Evolutionary conservation across 2,888 invertebrate genomes (phyloP).

Genomic region (Phaonia tiefii): DNA sequence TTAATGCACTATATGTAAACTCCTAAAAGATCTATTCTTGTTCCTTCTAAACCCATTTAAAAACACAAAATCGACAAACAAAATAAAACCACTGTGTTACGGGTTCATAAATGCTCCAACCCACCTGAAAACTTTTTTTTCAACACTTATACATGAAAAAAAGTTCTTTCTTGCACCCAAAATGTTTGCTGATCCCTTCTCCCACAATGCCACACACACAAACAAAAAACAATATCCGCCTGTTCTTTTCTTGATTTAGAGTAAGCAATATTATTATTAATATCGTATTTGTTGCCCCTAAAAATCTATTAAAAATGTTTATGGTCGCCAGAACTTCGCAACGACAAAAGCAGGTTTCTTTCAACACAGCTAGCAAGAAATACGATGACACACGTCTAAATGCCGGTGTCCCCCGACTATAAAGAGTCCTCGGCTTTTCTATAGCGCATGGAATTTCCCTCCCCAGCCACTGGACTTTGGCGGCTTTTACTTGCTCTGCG

Average conservation of each 20-base stretch:
- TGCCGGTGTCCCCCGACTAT: neutral
- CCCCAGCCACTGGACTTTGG: no score
- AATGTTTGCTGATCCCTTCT: neutral
- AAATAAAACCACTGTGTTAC: no score
- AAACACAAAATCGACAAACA: no score
- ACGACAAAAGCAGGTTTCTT: conserved; percentile 39
- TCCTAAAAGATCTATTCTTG: no score
- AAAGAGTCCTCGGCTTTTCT: no score
- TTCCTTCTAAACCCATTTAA: no score
- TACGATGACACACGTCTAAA: conserved; percentile 51
- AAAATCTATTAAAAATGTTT: conserved; percentile 46
- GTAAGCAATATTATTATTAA: conserved; percentile 52
- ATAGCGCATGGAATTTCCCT: no score
- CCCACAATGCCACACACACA: neutral
- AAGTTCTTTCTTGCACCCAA: neutral
- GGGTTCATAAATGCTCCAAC: no score
- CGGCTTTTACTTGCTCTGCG: neutral
- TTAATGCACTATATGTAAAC: no score
- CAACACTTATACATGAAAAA: no score
- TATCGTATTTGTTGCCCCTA: conserved; percentile 22
- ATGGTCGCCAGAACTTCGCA: neutral
- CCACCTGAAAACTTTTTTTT: no score
- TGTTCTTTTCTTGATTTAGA: conserved; percentile 40
- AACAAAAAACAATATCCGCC: conserved; percentile 3
- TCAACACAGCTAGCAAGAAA: conserved; percentile 22